phyloP scores from a whole-genome alignment of 2,113 vertebrate species.

The Lontra canadensis region DNA sequence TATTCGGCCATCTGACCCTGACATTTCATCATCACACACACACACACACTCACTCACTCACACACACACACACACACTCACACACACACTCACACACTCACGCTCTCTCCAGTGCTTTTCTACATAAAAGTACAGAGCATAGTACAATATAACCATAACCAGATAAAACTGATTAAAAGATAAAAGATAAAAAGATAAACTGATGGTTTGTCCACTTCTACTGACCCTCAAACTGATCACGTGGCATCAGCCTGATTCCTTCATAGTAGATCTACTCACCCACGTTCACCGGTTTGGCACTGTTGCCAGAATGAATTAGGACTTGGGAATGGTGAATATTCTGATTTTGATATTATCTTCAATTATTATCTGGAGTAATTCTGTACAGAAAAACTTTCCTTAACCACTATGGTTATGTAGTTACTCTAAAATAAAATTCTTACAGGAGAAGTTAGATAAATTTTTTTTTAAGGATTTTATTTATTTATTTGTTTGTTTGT shows the following conservation, averaged over 20 bases:
- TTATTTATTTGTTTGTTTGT: no score
- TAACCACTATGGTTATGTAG: neutral
- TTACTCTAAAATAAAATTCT: neutral
- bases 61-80: neutral
- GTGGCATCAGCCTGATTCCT: neutral
- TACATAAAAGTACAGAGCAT: neutral
- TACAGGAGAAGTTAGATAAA: neutral
- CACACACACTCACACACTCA: neutral
- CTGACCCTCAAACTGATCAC: neutral
- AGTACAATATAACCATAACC: neutral
- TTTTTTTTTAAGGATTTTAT: neutral
- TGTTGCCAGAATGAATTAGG: neutral
- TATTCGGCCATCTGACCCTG: neutral
- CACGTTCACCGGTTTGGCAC: neutral
- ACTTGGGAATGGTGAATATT: neutral
- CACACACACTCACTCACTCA: neutral
- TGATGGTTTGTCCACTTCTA: neutral
- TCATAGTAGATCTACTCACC: neutral
- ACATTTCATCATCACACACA: neutral
- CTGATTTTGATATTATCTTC: neutral
- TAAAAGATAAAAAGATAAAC: neutral
- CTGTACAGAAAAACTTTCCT: neutral
- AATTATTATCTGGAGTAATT: neutral
- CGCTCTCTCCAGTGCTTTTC: neutral
- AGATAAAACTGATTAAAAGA: neutral